Evolutionary conservation across 2,113 vertebrate genomes (phyloP).

Genomic region (Azemiops feae): DNA sequence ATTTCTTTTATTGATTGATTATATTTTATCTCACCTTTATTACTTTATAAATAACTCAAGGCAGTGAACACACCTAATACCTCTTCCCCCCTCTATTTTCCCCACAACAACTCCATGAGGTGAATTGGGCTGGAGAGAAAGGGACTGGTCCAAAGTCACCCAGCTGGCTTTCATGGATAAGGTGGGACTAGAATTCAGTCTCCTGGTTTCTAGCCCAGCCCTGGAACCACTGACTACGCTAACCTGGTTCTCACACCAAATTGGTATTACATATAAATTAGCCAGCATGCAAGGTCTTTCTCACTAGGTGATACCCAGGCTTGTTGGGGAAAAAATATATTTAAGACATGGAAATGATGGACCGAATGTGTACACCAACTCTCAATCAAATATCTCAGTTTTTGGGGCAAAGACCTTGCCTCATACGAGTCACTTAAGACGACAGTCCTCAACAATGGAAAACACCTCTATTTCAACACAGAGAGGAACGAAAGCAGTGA

Average conservation of each 20-base stretch:
- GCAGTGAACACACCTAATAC: background rate
- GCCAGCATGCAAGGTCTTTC: background rate
- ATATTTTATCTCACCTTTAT: background rate
- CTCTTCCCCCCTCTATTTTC: background rate
- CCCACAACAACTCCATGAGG: background rate
- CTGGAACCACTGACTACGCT: background rate
- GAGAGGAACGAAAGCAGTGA: background rate
- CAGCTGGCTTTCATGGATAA: background rate
- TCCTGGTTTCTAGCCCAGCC: background rate
- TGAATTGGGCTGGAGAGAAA: background rate
- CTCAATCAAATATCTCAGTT: background rate
- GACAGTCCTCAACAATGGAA: background rate
- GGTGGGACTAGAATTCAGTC: background rate
- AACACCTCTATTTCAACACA: background rate
- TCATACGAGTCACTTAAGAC: background rate
- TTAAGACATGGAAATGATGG: background rate
- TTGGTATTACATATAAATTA: background rate
- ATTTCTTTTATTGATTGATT: background rate
- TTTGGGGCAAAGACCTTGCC: background rate
- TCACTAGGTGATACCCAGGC: background rate
- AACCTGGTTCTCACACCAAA: background rate
- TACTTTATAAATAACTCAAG: background rate
- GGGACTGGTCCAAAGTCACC: background rate
- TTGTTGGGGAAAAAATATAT: background rate
- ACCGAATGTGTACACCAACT: background rate